A percentile compares a stretch with the other conserved stretches of the same genome.
Conservation (phyloP, 2,797 vertebrate species). For the Hydrocynus forskahlii region DNA sequence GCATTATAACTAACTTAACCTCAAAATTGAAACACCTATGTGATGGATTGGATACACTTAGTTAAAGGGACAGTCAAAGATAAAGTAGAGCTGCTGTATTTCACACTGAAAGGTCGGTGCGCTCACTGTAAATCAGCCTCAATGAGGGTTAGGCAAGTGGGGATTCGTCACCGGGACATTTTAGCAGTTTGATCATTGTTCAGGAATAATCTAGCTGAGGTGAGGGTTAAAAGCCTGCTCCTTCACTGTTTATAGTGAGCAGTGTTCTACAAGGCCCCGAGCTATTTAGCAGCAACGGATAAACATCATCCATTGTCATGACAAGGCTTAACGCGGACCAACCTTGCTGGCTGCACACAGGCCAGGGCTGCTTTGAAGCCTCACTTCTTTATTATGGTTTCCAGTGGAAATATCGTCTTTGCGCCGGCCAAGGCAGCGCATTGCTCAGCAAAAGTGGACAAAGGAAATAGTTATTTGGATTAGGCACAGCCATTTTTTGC, state of each 20-base stretch:
- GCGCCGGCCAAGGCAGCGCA: conserved; percentile 28
- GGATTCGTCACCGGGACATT: conserved; percentile 20
- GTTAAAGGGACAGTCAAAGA: not conserved
- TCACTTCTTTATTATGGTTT: conserved; percentile 49
- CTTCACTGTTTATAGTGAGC: conserved; percentile 59
- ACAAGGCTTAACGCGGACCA: conserved; percentile 49
- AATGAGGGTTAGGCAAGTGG: conserved; percentile 18
- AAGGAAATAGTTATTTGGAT: conserved; percentile 49
- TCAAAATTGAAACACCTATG: not conserved
- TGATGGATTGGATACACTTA: not conserved
- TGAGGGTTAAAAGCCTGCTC: conserved; percentile 64
- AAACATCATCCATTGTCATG: conserved; percentile 63
- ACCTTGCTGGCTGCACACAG: conserved; percentile 15
- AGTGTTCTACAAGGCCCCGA: conserved; percentile 51
- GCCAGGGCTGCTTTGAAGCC: conserved; percentile 42
- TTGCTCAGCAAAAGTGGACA: conserved; percentile 49
- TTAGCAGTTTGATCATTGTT: conserved; percentile 48
- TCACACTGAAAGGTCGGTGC: conserved; percentile 8
- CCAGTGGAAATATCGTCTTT: conserved; percentile 52
- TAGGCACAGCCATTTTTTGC: conserved; percentile 33
- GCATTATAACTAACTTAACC: not conserved
- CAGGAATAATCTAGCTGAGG: conserved; percentile 55
- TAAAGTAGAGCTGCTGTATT: conserved; percentile 1
- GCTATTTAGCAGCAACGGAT: conserved; percentile 54
- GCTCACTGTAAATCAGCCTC: conserved; percentile 36